Evolutionary conservation across 2,113 vertebrate genomes (phyloP).

Genomic region (Brachyhypopomus occidentalis): DNA sequence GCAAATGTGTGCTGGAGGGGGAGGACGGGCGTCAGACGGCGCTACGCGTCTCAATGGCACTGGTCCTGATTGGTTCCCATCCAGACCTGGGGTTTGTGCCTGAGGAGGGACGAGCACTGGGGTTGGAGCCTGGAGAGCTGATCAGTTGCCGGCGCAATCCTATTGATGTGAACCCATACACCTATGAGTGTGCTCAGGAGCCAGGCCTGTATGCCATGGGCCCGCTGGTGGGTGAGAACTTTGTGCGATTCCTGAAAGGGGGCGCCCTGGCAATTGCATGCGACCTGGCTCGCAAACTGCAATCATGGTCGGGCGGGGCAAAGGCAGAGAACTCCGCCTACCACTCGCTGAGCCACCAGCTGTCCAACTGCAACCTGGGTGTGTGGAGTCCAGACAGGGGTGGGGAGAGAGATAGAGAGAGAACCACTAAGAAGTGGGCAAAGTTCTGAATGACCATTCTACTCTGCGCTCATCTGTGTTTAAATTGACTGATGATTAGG

Average conservation of each 20-base stretch:
- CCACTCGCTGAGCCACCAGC: neutral
- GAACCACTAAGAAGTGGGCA: neutral
- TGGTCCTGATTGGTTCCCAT: slow-evolving; percentile 77
- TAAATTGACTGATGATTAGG: too few species aligned
- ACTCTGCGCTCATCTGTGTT: neutral
- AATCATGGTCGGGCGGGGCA: neutral
- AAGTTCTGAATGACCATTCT: neutral
- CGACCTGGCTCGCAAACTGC: slow-evolving; percentile 64
- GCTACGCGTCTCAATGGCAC: slow-evolving; percentile 73
- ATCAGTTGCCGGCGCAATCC: slow-evolving; percentile 77
- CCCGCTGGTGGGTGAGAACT: slow-evolving; percentile 80
- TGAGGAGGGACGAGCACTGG: slow-evolving; percentile 61
- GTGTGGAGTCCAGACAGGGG: neutral
- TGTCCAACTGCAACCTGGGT: neutral
- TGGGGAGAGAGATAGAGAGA: neutral
- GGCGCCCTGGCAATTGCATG: slow-evolving; percentile 75
- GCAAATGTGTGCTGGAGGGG: slow-evolving; percentile 73
- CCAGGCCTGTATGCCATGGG: slow-evolving; percentile 78
- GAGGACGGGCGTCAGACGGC: slow-evolving; percentile 61
- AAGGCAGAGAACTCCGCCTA: neutral
- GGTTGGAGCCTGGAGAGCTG: slow-evolving; percentile 56
- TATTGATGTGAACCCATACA: slow-evolving; percentile 74
- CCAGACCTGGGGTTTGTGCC: slow-evolving; percentile 75
- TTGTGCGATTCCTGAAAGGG: slow-evolving; percentile 79
- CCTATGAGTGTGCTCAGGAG: slow-evolving; percentile 62